phyloP scores from a whole-genome alignment of 2,113 vertebrate genomes.

The Coreoperca whiteheadi region DNA sequence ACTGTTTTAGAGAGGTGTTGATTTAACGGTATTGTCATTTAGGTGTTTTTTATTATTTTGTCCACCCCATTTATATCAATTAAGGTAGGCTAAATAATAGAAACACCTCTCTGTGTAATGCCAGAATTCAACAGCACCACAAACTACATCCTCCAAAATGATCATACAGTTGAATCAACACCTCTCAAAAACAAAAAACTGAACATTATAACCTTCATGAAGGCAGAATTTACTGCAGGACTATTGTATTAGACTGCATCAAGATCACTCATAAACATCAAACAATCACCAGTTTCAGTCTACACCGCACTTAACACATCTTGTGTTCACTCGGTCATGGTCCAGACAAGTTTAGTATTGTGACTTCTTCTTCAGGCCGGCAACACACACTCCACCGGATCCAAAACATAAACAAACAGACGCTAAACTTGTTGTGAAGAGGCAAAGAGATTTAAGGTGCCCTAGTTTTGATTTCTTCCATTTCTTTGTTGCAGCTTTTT shows the following conservation, averaged over 20 bases:
- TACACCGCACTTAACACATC: not conserved
- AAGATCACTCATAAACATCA: not conserved
- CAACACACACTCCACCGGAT: constrained; percentile 11
- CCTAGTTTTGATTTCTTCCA: constrained; percentile 65
- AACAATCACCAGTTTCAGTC: constrained; percentile 4
- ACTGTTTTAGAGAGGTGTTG: too few species aligned
- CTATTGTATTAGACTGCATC: not conserved
- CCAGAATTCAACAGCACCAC: not conserved
- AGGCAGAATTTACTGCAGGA: not conserved
- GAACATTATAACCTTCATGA: not conserved
- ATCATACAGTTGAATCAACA: not conserved
- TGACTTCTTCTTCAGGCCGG: constrained; percentile 39
- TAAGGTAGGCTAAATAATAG: not conserved
- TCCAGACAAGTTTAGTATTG: constrained; percentile 30
- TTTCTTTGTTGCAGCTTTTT: constrained; percentile 78
- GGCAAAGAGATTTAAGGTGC: constrained; percentile 52
- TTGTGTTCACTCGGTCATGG: constrained; percentile 15
- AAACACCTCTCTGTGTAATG: not conserved
- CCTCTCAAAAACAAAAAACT: not conserved
- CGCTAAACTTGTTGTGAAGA: constrained; percentile 42
- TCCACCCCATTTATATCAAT: not conserved
- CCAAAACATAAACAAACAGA: constrained; percentile 39
- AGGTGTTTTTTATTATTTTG: too few species aligned
- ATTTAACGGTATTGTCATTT: too few species aligned
- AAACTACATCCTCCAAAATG: not conserved